These are phyloP conservation scores for Passerculus sandwichensis DNA, from an alignment of 2,797 vertebrate genomes.

Conservation along the genomic window DNA sequence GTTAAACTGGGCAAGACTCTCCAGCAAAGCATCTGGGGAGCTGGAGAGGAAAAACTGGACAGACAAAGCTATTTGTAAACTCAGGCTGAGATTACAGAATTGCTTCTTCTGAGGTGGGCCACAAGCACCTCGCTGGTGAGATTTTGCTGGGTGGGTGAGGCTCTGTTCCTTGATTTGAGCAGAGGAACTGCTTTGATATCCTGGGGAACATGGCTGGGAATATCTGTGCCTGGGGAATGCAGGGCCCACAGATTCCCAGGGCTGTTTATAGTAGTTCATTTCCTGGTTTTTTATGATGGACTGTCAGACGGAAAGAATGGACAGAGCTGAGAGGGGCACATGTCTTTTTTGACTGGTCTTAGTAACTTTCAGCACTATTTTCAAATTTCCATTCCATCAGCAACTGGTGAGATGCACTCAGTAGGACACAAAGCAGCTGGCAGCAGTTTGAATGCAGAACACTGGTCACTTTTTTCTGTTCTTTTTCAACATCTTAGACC, in stretches of 20 bases:
- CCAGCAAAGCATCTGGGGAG: neutral
- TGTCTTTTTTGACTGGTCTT: neutral
- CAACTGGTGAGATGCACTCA: accelerated
- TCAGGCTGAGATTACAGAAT: neutral
- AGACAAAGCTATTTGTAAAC: neutral
- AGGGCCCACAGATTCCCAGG: neutral
- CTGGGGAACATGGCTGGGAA: neutral
- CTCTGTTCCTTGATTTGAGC: neutral
- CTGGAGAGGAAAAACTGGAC: neutral
- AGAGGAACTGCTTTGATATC: neutral
- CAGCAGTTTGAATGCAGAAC: neutral
- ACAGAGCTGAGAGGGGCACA: neutral
- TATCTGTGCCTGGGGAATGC: neutral
- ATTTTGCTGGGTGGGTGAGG: neutral
- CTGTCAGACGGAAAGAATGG: neutral
- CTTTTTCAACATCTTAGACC: neutral
- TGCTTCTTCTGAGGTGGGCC: neutral
- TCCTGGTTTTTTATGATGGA: neutral
- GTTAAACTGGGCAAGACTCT: neutral
- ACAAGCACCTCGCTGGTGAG: neutral
- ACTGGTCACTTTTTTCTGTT: neutral
- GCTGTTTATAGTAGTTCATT: neutral
- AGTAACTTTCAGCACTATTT: neutral
- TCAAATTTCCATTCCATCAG: neutral
- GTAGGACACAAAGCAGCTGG: neutral